These are phyloP conservation scores for Rhynchophorus ferrugineus DNA, from an alignment of 1,140 invertebrate species.

Conservation along the genomic window DNA sequence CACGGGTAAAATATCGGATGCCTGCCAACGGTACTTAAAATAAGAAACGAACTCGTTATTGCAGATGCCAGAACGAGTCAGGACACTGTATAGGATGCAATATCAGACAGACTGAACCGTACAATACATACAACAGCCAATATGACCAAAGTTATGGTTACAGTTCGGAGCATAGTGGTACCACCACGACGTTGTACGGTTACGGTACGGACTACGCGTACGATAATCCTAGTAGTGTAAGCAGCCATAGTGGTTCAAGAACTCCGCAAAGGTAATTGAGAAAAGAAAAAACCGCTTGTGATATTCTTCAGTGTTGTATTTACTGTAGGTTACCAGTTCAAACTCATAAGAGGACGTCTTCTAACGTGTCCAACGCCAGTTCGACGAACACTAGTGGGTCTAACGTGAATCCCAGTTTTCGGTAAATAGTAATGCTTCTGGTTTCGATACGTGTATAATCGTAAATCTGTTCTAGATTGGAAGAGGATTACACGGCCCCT, in stretches of 20 bases:
- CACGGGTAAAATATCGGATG: constrained; percentile 24
- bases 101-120: constrained; percentile 12
- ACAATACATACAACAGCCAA: constrained; percentile 24
- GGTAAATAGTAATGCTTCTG: constrained; percentile 42
- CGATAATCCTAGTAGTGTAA: constrained; percentile 50
- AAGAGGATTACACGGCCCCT: constrained; percentile 52
- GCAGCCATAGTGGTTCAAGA: constrained; percentile 45
- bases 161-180: constrained; percentile 38
- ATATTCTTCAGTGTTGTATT: not conserved
- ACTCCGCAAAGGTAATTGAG: constrained; percentile 35
- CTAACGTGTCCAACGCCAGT: constrained; percentile 62
- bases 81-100: constrained; percentile 24
- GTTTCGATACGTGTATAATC: too few species aligned
- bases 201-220: constrained; percentile 47
- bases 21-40: too few species aligned
- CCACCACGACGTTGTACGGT: constrained; percentile 36
- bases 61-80: constrained; percentile 27
- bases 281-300: too few species aligned
- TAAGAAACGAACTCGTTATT: too few species aligned
- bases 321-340: constrained; percentile 41
- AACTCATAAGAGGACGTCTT: constrained; percentile 58
- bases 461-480: constrained; percentile 44
- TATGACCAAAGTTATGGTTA: constrained; percentile 37
- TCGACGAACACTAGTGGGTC: constrained; percentile 47
- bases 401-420: constrained; percentile 48